These are phyloP conservation scores for Sthenelais limicola DNA, from an alignment of 2,888 invertebrate genomes.

Conservation along the genomic window DNA sequence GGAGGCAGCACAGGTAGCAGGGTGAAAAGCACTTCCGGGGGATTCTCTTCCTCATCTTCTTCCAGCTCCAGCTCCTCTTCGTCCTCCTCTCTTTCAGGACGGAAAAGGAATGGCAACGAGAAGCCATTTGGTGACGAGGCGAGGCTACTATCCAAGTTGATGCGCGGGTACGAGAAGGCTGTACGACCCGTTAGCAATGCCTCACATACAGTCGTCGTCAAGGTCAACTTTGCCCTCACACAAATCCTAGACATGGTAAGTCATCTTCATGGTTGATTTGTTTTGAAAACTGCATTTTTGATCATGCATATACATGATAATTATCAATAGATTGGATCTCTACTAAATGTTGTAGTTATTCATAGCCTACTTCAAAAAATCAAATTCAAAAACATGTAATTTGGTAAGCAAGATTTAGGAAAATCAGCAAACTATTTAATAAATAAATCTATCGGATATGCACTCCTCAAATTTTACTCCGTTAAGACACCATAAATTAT, in stretches of 20 bases:
- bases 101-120: conserved; percentile 24
- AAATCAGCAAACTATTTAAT: background rate
- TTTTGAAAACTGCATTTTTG: too few relatives aligned
- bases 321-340: too few relatives aligned
- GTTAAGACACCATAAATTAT: too few relatives aligned
- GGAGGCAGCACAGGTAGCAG: conserved; percentile 11
- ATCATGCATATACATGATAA: too few relatives aligned
- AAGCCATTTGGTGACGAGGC: conserved; percentile 47
- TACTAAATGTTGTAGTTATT: too few relatives aligned
- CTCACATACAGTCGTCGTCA: conserved; percentile 44
- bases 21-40: conserved; percentile 5
- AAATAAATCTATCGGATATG: background rate
- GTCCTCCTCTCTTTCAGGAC: conserved; percentile 19
- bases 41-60: conserved; percentile 18
- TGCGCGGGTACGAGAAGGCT: conserved; percentile 44
- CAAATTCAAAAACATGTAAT: too few relatives aligned
- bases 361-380: too few relatives aligned
- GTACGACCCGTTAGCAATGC: conserved; percentile 45
- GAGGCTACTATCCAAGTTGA: conserved; percentile 31
- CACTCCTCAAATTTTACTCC: too few relatives aligned
- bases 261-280: too few relatives aligned
- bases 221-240: conserved; percentile 45
- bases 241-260: conserved; percentile 46
- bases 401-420: too few relatives aligned
- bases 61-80: conserved; percentile 28